Percentiles rank a stretch among this genome's conserved stretches.
Conservation (phyloP, 2,113 vertebrate species). For the Dascyllus trimaculatus region DNA sequence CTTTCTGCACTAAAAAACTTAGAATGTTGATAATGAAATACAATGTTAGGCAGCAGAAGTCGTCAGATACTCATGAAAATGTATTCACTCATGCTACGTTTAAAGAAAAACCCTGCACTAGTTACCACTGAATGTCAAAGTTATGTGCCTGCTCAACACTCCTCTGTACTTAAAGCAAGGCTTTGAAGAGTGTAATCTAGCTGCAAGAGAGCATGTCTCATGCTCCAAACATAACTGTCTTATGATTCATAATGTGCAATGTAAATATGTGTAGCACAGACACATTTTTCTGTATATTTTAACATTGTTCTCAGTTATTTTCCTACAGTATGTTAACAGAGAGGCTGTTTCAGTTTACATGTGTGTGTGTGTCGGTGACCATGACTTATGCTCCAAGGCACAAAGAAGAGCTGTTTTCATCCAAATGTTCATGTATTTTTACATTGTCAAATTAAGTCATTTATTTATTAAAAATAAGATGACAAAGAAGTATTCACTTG, state of each 20-base stretch:
- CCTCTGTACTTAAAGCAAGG: slow-evolving; percentile 37
- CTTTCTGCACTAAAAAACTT: neutral
- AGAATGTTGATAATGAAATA: slow-evolving; percentile 3
- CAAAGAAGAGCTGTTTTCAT: slow-evolving; percentile 19
- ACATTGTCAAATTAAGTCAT: slow-evolving; percentile 1
- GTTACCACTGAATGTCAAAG: slow-evolving; percentile 58
- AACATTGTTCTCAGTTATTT: slow-evolving; percentile 3
- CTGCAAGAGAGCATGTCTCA: slow-evolving; percentile 1
- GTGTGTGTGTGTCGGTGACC: slow-evolving; percentile 15
- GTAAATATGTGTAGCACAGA: slow-evolving; percentile 8
- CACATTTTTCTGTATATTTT: slow-evolving; percentile 2
- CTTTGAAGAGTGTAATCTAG: neutral
- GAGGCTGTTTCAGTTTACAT: slow-evolving; percentile 19
- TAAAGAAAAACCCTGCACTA: slow-evolving; percentile 38
- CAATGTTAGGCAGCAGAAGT: neutral
- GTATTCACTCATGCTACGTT: slow-evolving; percentile 10
- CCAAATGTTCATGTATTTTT: slow-evolving; percentile 36
- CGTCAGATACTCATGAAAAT: neutral
- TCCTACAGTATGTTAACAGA: neutral
- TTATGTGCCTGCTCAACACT: slow-evolving; percentile 30
- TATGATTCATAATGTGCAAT: slow-evolving; percentile 41
- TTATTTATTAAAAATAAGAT: slow-evolving; percentile 65
- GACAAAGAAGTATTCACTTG: neutral
- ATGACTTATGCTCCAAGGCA: neutral
- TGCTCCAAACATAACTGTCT: neutral